Percentiles rank a stretch among this genome's conserved stretches.
These are phyloP conservation scores for Platyura marginata DNA, from an alignment of 1,140 invertebrate species.

Conservation along the genomic window DNA sequence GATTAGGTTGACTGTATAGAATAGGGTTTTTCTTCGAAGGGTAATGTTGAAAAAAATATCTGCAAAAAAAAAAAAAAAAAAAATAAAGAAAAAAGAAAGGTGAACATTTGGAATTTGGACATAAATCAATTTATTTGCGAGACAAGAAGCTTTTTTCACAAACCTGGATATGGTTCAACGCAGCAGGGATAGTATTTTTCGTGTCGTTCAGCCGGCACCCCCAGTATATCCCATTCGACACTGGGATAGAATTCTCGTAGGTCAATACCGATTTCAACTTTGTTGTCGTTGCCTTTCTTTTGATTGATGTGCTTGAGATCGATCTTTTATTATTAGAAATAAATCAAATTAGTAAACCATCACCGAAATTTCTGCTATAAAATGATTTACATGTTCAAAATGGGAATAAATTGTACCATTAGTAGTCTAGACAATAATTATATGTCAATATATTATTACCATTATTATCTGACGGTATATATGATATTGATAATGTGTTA, in stretches of 20 bases:
- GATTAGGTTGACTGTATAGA: conserved; percentile 93
- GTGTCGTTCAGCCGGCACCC: conserved; percentile 77
- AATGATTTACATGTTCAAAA: not conserved
- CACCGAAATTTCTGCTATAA: not conserved
- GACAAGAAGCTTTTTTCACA: conserved; percentile 4
- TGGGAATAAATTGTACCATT: not conserved
- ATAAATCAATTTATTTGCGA: not conserved
- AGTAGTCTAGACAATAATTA: not conserved
- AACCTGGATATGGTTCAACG: conserved; percentile 69
- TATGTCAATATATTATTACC: not conserved
- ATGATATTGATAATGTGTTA: no score
- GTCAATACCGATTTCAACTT: conserved; percentile 77
- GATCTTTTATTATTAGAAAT: conserved; percentile 41
- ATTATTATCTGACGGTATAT: not conserved
- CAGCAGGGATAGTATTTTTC: conserved; percentile 82
- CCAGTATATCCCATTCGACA: conserved; percentile 95
- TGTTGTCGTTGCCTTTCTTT: conserved; percentile 49
- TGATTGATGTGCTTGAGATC: conserved; percentile 79
- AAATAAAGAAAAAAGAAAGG: not conserved
- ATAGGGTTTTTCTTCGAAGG: conserved; percentile 79
- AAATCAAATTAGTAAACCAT: no score
- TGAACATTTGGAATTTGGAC: not conserved
- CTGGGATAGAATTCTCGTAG: conserved; percentile 87
- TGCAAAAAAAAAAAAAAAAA: conserved; percentile 26
- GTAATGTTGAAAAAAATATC: conserved; percentile 99